These are phyloP conservation scores for Scalopus aquaticus DNA, from an alignment of 2,113 vertebrate genomes.

Conservation along the genomic window DNA sequence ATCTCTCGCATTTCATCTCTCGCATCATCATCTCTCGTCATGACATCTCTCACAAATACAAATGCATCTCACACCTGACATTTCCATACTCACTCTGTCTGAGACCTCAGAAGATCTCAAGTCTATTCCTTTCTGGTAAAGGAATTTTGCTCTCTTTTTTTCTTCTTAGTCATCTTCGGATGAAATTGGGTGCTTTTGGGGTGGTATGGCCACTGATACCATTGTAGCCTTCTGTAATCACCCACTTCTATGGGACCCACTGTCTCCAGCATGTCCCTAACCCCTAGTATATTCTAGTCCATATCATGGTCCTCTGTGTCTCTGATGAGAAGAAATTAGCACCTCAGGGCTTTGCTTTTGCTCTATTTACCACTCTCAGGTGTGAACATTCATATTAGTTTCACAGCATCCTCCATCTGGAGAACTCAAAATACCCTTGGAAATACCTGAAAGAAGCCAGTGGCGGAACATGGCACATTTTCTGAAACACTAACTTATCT, in stretches of 20 bases:
- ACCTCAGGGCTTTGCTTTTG: not conserved
- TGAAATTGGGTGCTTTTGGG: too few species aligned
- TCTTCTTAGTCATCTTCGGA: not conserved
- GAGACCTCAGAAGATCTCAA: not conserved
- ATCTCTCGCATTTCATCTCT: too few species aligned
- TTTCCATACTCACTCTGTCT: not conserved
- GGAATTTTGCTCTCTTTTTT: not conserved
- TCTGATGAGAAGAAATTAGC: not conserved
- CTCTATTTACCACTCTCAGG: not conserved
- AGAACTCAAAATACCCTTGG: not conserved
- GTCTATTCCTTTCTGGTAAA: not conserved
- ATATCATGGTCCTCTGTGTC: not conserved
- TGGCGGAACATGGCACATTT: not conserved
- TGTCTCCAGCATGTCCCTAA: not conserved
- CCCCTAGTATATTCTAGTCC: rapidly evolving
- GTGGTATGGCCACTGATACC: too few species aligned
- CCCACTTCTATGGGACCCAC: not conserved
- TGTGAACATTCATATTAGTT: not conserved
- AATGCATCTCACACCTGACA: not conserved
- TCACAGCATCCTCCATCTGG: not conserved
- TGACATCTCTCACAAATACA: not conserved
- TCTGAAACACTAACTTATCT: not conserved
- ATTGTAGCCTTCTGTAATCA: not conserved
- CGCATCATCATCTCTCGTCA: too few species aligned
- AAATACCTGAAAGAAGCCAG: not conserved